Evolutionary conservation across 2,113 vertebrate genomes (phyloP), one percentile per base, ranked within the genome.

Genomic region (Eublepharis macularius): DNA sequence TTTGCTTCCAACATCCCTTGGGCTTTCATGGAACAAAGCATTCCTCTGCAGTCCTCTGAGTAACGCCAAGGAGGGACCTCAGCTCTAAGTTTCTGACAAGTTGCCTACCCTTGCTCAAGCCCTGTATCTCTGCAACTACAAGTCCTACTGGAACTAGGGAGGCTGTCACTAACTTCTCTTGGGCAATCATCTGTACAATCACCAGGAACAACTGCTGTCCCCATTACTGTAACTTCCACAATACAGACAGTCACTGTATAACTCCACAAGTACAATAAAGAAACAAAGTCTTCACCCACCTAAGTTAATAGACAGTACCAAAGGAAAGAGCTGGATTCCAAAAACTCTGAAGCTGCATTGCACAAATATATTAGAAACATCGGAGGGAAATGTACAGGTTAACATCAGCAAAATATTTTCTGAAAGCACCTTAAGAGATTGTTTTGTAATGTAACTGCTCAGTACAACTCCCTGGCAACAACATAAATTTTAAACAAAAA

Each of bases 151-250:
- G 90, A 92, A 93, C 85, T 82, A 81, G 39, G 68, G 86, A 86
- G 81, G 49, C 77, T 91, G 90, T 76, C 60, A 36, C 87, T 24
- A 78, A 84, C 74, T 69, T 88, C 88, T 90, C 87, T 43, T 36
- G 80, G 76, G 87, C 85, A 88, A 90, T 90, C 90, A 93, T 80
- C 87, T 74, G 21, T 76, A 90, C 86, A 86, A 72, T 92, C 86
- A 89, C 87, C 88, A 84, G 54, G 54, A 93, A 92, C 4, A 54
- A 75, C 85, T 78, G 8, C 75, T 66, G 36, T 80, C 81, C 74
- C 76, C 66, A 69, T 91, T 88, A 80, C 43, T 39, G 70, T 41
- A 81, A 54, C 41, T 47, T 89, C 43, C 63, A 60, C 54, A 85
- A 86, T 51, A 81, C 74, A 84, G 73, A 86, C 47, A 77, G 29